Conservation (phyloP, 2,113 vertebrate species). For the Nestor notabilis region DNA sequence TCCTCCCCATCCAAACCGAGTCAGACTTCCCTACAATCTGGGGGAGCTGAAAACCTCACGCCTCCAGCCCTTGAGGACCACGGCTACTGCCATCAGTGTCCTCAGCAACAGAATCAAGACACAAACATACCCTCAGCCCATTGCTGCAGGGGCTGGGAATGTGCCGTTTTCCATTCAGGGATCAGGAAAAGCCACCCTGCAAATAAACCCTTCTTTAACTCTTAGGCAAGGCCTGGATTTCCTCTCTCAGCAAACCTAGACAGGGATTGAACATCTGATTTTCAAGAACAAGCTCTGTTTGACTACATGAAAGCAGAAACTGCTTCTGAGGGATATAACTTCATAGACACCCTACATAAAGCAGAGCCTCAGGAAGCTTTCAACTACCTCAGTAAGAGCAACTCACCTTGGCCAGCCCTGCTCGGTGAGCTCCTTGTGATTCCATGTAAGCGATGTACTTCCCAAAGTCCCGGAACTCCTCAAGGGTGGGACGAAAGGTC, state of each 20-base stretch:
- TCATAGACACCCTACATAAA: accelerated
- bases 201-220: neutral
- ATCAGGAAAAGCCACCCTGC: neutral
- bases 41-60: neutral
- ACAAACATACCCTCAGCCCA: neutral
- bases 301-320: neutral
- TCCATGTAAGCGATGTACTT: slow-evolving; percentile 94
- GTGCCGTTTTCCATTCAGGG: neutral
- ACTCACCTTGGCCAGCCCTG: slow-evolving; percentile 92
- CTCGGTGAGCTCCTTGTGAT: slow-evolving; percentile 92
- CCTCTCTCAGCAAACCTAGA: accelerated
- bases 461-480: slow-evolving; percentile 93
- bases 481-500: slow-evolving; percentile 93
- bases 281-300: neutral
- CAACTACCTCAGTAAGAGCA: accelerated
- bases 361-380: neutral
- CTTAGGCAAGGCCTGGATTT: neutral
- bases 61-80: neutral
- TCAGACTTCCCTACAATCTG: neutral
- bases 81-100: neutral
- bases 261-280: accelerated
- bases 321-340: accelerated
- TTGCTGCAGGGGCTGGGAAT: neutral
- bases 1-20: neutral
- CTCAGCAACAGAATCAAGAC: neutral